Percentiles rank a stretch among this genome's conserved stretches.
phyloP scores from a whole-genome alignment of 2,797 vertebrate species.

The Glossophaga mutica region DNA sequence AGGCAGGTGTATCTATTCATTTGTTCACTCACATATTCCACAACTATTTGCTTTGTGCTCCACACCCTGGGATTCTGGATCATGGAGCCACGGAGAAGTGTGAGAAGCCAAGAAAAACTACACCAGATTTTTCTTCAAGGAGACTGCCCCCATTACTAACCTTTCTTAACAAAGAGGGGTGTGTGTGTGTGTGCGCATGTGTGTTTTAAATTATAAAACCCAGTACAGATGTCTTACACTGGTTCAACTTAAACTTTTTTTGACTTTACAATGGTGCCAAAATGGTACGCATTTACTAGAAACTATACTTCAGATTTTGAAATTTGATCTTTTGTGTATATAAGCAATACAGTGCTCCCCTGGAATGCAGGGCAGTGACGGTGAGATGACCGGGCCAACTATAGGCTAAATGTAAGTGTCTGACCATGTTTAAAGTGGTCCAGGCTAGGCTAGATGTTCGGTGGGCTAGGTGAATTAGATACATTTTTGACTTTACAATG shows the following conservation, averaged over 20 bases:
- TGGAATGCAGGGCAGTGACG: not conserved
- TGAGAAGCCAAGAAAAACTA: not conserved
- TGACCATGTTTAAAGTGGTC: not conserved
- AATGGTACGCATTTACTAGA: not conserved
- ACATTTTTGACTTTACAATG: not conserved
- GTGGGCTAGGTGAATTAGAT: not conserved
- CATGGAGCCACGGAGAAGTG: not conserved
- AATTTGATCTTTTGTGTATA: not conserved
- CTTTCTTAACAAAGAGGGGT: not conserved
- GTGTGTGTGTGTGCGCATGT: not conserved
- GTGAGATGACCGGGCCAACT: not conserved
- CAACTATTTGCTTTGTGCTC: not conserved
- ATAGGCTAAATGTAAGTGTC: not conserved
- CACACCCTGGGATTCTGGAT: not conserved
- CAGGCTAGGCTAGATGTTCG: not conserved
- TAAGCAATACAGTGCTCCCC: not conserved
- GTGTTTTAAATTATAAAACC: not conserved
- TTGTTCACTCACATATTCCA: not conserved
- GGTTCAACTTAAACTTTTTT: not conserved
- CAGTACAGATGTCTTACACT: not conserved
- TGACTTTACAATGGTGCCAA: not conserved
- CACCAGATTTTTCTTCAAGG: not conserved
- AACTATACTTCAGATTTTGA: not conserved
- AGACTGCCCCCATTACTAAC: not conserved
- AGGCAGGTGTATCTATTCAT: not conserved